Evolutionary conservation across 2,797 vertebrate species (phyloP), one percentile per base, ranked within the genome.

Genomic region (Micropoecilia bifurca): DNA sequence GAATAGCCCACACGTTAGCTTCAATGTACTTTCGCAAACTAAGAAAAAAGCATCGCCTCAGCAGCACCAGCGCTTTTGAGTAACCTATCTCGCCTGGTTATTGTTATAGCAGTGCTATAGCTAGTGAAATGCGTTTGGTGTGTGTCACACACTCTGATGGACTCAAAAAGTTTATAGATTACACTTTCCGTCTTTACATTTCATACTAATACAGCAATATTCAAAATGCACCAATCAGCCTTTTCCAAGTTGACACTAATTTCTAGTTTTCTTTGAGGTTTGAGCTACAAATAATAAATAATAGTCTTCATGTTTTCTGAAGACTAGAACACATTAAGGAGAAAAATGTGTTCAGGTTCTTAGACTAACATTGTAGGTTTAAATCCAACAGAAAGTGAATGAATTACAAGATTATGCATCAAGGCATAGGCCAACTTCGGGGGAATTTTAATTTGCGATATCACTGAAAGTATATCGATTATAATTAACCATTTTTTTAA

Each of bases 1-100:
- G 82, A 88, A 86, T 86, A 87, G 84, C 88, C 90, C 76, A 85
- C 89, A 82, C 77, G 30, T 74, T 86, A 81, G 74, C 80, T 85
- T 63, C 80, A 83, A 88, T 83, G 77, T 87, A 74, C 80, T 87
- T 90, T 87, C 77, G 77, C 75, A 86, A 75, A 79, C 78, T 53
- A 81, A 89, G 84, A 83, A 82, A 90, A 81, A 80, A 83, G 61
- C 85, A 79, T 82, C 81, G 75, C 80, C 80, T 55, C 71, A 22
- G 63, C 61, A 77, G 75, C 59, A 33, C n/a, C 74, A 68, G 47
- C 79, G 43, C 75, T 88, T 48, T 83, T 73, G 83, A 77, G 75
- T 79, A 0, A 81, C 71, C 61, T n/a, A 48, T n/a, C 25, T 13
- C 47, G 4, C 80, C 69, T 68, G 8, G 71, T 78, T 22, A 85